phyloP scores from a whole-genome alignment of 1,140 invertebrate genomes.

The Alviniconcha marisindica region DNA sequence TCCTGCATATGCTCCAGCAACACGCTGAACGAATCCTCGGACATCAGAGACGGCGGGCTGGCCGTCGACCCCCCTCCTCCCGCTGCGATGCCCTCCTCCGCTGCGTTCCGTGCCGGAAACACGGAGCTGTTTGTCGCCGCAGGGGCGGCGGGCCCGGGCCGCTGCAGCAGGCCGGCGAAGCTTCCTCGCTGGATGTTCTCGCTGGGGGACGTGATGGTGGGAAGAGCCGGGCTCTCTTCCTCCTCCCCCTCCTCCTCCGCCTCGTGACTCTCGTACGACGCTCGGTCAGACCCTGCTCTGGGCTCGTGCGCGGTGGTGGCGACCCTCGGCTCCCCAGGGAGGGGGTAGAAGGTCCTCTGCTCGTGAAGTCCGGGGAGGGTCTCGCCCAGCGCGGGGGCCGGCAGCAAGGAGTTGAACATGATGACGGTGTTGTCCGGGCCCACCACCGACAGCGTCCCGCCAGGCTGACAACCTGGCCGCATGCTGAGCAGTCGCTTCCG shows the following conservation, averaged over 20 bases:
- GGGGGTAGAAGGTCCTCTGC: neutral
- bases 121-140: neutral
- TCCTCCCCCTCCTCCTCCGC: neutral
- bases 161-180: neutral
- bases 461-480: neutral
- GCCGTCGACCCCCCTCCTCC: neutral
- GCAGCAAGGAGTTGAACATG: conserved; percentile 19
- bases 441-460: conserved; percentile 39
- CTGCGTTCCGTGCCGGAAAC: no score
- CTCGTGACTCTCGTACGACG: neutral
- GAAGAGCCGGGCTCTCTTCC: neutral
- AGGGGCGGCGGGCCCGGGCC: neutral
- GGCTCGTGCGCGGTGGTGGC: neutral
- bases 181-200: conserved; percentile 17
- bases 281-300: neutral
- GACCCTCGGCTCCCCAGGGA: neutral
- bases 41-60: neutral
- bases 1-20: conserved; percentile 6
- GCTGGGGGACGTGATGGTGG: conserved; percentile 9
- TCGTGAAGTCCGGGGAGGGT: neutral
- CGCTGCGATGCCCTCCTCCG: no score
- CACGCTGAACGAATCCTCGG: neutral
- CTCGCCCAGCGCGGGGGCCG: neutral
- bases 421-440: conserved; percentile 37
- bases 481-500: conserved; percentile 12